Evolutionary conservation across 2,113 vertebrate species (phyloP), one percentile per base, ranked within the genome.

Genomic region (Pterophyllum scalare): DNA sequence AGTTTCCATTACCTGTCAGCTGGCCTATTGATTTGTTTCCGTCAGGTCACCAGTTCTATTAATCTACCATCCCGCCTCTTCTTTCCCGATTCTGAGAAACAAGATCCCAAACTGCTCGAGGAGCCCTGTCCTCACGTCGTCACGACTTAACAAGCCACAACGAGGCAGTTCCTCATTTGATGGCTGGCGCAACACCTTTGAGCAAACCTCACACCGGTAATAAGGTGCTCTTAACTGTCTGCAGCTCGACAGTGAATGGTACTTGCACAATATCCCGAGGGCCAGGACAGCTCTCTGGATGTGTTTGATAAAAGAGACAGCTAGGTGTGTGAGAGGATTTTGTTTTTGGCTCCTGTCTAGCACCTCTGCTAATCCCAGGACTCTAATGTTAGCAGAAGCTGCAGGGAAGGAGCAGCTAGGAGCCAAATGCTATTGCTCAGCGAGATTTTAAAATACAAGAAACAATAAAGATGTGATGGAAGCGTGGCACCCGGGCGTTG

Each of bases 291-390:
- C 89, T 83, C 87, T 83, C 79, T 89, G 90, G 79, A 91, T 75
- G 87, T 84, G 89, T 89, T 91, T 88, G 88, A 93, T 91, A 61
- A 77, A 87, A 85, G 79, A 84, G 77, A 90, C 89, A 80, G 83
- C 54, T 19, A 90, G 89, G 86, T 89, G 90, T 85, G 79, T 76
- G 88, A 89, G 77, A 91, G 76, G 85, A 89, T 90, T 90, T 91
- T 91, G 91, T 90, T 93, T 92, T 92, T 87, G 89, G 91, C 91
- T 91, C 67, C 90, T 67, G 90, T 93, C 93, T 91, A 56, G 83
- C 91, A 89, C 90, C 85, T 94, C 75, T 46, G 84, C 78, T 89
- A 88, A 91, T 91, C 90, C 89, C 87, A 38, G 46, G 77, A 65
- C 87, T 62, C 75, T 60, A 54, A 86, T 77, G 89, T 87, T 86